These are phyloP conservation scores for Protophormia terraenovae DNA, from an alignment of 2,888 invertebrate species.

Conservation along the genomic window DNA sequence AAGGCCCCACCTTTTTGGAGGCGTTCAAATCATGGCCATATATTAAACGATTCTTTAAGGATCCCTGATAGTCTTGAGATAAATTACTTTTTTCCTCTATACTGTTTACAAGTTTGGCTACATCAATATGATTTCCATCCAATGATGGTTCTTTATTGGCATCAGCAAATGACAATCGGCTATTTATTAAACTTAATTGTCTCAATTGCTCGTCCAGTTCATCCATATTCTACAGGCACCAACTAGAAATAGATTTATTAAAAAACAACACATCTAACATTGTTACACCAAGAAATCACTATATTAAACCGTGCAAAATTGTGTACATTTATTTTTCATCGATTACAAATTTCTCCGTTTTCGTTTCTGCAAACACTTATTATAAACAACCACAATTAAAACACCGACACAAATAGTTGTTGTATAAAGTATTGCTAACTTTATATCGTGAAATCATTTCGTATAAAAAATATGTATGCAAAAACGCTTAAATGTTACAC, in stretches of 20 bases:
- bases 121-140: constrained; percentile 32
- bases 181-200: constrained; percentile 54
- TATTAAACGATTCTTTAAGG: constrained; percentile 7
- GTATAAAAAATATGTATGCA: too few relatives aligned
- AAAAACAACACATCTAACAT: not conserved
- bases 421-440: too few relatives aligned
- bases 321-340: too few relatives aligned
- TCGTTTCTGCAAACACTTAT: too few relatives aligned
- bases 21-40: constrained; percentile 29
- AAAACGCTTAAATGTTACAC: too few relatives aligned
- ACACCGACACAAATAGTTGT: too few relatives aligned
- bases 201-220: constrained; percentile 56
- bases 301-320: not conserved
- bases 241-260: not conserved
- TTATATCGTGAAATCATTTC: too few relatives aligned
- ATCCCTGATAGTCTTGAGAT: not conserved
- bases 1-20: constrained; percentile 86
- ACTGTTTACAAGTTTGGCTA: constrained; percentile 51
- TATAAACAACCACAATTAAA: too few relatives aligned
- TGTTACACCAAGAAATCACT: too few relatives aligned
- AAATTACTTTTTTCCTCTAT: constrained; percentile 47
- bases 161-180: constrained; percentile 38
- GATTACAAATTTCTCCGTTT: too few relatives aligned
- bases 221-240: constrained; percentile 44
- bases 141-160: constrained; percentile 1